Conservation (phyloP, 2,888 invertebrate species). For the Lacanobia wlatinum region DNA sequence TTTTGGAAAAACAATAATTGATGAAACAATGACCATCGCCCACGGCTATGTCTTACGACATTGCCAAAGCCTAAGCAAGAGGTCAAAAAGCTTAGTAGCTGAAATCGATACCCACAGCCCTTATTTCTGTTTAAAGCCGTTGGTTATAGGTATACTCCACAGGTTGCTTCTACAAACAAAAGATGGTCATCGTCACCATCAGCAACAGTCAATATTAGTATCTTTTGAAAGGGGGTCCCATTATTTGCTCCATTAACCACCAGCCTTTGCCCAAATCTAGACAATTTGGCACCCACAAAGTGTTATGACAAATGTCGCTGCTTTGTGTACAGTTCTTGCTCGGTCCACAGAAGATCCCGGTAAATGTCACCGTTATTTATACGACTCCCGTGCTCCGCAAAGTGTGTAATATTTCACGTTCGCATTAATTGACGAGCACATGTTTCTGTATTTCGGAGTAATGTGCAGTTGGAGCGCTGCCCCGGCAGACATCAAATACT, state of each 20-base stretch:
- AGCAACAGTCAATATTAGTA: background rate
- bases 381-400: conserved; percentile 17
- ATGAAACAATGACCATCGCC: background rate
- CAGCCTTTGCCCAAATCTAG: background rate
- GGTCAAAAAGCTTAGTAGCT: too few relatives aligned
- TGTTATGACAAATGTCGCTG: background rate
- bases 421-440: conserved; percentile 43
- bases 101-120: too few relatives aligned
- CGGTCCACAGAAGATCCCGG: background rate
- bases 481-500: background rate
- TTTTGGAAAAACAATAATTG: background rate
- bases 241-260: background rate
- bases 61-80: background rate
- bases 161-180: background rate
- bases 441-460: conserved; percentile 44
- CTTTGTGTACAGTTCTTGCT: background rate
- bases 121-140: background rate
- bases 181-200: too few relatives aligned
- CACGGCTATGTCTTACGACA: background rate
- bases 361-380: conserved; percentile 44
- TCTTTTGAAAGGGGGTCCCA: too few relatives aligned
- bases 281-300: background rate
- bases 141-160: background rate
- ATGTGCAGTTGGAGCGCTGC: conserved; percentile 63
- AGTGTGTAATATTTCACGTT: conserved; percentile 46